Evolutionary conservation across 2,797 vertebrate species (phyloP).

Genomic region (Mormyrops boulengeri): DNA sequence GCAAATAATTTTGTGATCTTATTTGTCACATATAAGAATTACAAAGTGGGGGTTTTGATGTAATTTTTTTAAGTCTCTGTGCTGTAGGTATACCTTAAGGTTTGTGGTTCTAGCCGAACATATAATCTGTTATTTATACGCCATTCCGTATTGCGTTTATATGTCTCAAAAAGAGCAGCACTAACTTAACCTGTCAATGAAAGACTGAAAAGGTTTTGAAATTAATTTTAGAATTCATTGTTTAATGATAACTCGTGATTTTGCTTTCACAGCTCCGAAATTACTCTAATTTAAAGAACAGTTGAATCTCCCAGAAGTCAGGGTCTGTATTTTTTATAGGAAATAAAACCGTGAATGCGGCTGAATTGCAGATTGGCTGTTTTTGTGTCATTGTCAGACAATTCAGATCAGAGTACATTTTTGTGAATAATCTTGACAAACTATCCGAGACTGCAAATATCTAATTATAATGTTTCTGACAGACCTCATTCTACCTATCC

Average conservation of each 20-base stretch:
- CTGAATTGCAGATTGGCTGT: not conserved
- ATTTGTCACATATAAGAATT: not conserved
- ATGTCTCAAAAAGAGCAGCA: not conserved
- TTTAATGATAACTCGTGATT: not conserved
- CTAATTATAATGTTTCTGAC: not conserved
- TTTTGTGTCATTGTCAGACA: not conserved
- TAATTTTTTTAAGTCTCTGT: not conserved
- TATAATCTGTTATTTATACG: not conserved
- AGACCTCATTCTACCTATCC: not conserved
- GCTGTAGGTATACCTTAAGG: not conserved
- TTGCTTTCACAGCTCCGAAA: not conserved
- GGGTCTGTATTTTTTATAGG: not conserved
- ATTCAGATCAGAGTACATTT: not conserved
- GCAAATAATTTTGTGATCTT: not conserved
- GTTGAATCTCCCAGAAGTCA: not conserved
- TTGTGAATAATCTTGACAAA: not conserved
- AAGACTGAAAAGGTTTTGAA: not conserved
- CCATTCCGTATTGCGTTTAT: not conserved
- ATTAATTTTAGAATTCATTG: not conserved
- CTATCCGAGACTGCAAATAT: not conserved
- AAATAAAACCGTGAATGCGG: not conserved
- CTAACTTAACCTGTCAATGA: not conserved
- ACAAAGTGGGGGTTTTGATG: not conserved
- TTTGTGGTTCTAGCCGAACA: not conserved
- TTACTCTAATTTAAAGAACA: not conserved